Evolutionary conservation across 1,140 invertebrate species (phyloP).

Genomic region (Monomorium pharaonis): DNA sequence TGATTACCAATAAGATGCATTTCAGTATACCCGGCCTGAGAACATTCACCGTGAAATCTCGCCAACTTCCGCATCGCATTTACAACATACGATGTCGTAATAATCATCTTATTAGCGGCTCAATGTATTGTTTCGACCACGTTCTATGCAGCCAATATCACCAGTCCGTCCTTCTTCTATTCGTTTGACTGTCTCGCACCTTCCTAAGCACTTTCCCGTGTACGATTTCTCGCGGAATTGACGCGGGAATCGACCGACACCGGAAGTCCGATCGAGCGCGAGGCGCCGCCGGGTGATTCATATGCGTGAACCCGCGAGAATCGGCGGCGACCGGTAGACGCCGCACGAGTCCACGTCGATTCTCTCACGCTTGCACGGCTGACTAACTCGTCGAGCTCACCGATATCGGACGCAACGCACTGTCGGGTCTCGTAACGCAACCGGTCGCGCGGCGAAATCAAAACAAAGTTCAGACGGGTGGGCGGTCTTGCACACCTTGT

Average conservation of each 20-base stretch:
- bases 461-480: conserved; percentile 47
- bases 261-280: conserved; percentile 27
- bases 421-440: conserved; percentile 27
- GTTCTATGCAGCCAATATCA: not conserved
- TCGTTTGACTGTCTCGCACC: not conserved
- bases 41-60: not conserved
- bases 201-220: not conserved
- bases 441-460: conserved; percentile 7
- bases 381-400: conserved; percentile 70
- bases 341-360: conserved; percentile 20
- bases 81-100: not conserved
- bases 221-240: not conserved
- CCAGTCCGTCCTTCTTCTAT: not conserved
- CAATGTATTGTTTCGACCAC: not conserved
- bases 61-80: not conserved
- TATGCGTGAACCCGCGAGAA: conserved; percentile 11
- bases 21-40: not conserved
- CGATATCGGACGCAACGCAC: conserved; percentile 70
- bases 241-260: not conserved
- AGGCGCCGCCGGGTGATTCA: conserved; percentile 61
- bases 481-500: conserved; percentile 64
- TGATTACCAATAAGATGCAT: conserved; percentile 28
- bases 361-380: conserved; percentile 72
- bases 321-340: conserved; percentile 34
- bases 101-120: not conserved